Evolutionary conservation across 2,888 invertebrate genomes (phyloP).

Genomic region (Odontocerum albicorne): DNA sequence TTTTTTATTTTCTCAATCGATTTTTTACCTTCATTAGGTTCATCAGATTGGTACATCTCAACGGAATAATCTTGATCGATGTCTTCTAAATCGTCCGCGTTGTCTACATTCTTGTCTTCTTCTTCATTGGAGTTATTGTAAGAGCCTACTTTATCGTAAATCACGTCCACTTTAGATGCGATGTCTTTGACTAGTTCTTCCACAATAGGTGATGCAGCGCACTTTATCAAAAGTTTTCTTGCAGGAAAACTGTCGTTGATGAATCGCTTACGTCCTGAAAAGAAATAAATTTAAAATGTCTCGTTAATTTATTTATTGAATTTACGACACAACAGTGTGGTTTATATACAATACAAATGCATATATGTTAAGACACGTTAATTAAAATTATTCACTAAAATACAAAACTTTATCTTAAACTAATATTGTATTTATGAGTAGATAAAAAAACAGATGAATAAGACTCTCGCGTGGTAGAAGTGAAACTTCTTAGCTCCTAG

Average conservation of each 20-base stretch:
- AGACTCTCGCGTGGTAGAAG: too few species aligned
- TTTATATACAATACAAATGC: neutral
- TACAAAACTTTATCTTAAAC: too few species aligned
- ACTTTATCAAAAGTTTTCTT: slow-evolving; percentile 42
- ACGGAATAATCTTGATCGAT: slow-evolving; percentile 25
- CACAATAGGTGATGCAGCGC: slow-evolving; percentile 42
- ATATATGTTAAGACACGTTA: too few species aligned
- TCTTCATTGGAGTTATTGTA: slow-evolving; percentile 37
- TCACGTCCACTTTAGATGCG: slow-evolving; percentile 46
- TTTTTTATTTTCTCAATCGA: slow-evolving; percentile 5
- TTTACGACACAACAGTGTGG: neutral
- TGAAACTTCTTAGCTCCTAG: too few species aligned
- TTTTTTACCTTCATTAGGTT: neutral
- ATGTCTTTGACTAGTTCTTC: slow-evolving; percentile 46
- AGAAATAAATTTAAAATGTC: neutral
- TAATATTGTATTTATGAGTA: too few species aligned
- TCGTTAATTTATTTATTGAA: too few species aligned
- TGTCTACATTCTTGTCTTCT: slow-evolving; percentile 23
- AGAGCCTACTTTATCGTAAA: slow-evolving; percentile 44
- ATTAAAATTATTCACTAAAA: too few species aligned
- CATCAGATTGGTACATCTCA: slow-evolving; percentile 24
- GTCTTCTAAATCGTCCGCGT: slow-evolving; percentile 16
- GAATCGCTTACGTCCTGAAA: slow-evolving; percentile 14
- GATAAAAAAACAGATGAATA: too few species aligned
- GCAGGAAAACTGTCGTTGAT: slow-evolving; percentile 32